Evolutionary conservation across 2,888 invertebrate genomes (phyloP).

Genomic region (Tiphia femorata): DNA sequence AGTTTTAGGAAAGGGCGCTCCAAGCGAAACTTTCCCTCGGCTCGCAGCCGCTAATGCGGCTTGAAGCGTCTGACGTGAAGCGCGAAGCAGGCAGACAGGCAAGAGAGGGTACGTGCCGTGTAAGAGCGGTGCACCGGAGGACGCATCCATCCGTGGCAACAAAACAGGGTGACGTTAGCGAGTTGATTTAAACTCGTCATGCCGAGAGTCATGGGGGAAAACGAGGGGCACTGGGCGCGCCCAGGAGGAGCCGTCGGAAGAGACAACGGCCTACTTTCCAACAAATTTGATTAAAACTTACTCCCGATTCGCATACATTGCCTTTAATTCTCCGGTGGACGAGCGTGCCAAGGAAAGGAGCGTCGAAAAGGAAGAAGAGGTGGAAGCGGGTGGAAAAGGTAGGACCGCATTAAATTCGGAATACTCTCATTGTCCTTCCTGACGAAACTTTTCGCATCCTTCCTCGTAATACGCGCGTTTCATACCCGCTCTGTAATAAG

Average conservation of each 20-base stretch:
- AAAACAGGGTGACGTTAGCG: too few relatives aligned
- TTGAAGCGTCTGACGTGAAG: too few relatives aligned
- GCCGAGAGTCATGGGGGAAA: slow-evolving; percentile 1
- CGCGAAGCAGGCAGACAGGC: background rate
- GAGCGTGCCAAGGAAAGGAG: slow-evolving; percentile 5
- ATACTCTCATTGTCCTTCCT: slow-evolving; percentile 18
- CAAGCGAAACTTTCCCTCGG: too few relatives aligned
- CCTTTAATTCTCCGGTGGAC: slow-evolving; percentile 33
- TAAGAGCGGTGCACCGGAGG: background rate
- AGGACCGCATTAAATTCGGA: slow-evolving; percentile 27
- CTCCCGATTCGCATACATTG: slow-evolving; percentile 40
- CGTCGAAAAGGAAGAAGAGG: slow-evolving; percentile 13
- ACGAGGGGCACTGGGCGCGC: background rate
- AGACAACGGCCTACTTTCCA: slow-evolving; percentile 32
- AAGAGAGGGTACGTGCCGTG: background rate
- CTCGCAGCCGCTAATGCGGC: too few relatives aligned
- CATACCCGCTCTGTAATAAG: too few relatives aligned
- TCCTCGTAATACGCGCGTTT: background rate
- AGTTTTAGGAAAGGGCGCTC: too few relatives aligned
- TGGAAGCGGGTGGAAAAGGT: background rate
- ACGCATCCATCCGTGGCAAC: too few relatives aligned
- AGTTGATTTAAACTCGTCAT: slow-evolving; percentile 8
- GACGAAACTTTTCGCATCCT: slow-evolving; percentile 1
- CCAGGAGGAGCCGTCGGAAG: background rate
- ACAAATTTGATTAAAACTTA: slow-evolving; percentile 47